Evolutionary conservation across 2,797 vertebrate species (phyloP).

Genomic region (Poeciliopsis gracilis): DNA sequence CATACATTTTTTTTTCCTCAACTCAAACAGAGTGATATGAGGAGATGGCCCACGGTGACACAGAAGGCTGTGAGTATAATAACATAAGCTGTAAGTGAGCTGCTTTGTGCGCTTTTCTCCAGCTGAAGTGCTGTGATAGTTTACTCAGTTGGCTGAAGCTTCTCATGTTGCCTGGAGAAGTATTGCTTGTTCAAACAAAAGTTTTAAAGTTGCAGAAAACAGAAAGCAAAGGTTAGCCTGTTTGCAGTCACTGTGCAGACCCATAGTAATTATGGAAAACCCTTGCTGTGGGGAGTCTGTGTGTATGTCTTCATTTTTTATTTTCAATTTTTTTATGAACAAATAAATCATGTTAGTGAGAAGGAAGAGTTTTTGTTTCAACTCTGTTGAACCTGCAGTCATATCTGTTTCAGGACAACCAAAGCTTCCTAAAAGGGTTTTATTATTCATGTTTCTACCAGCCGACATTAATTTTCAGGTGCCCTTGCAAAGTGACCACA

Average conservation of each 20-base stretch:
- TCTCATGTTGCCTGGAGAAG: slow-evolving; percentile 2
- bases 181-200: slow-evolving; percentile 17
- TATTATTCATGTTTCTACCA: slow-evolving; percentile 31
- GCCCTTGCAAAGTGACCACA: slow-evolving; percentile 15
- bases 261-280: slow-evolving; percentile 1
- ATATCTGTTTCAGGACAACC: slow-evolving; percentile 21
- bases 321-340: not conserved
- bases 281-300: not conserved
- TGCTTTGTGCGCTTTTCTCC: slow-evolving; percentile 31
- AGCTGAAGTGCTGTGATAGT: slow-evolving; percentile 13
- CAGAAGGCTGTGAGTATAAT: slow-evolving; percentile 23
- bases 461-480: slow-evolving; percentile 22
- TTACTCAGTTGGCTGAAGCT: slow-evolving; percentile 23
- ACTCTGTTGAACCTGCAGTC: slow-evolving; percentile 35
- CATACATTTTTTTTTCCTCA: not conserved
- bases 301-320: not conserved
- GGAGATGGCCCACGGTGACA: slow-evolving; percentile 23
- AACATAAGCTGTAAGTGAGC: slow-evolving; percentile 22
- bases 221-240: not conserved
- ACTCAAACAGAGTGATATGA: slow-evolving; percentile 13
- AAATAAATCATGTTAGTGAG: slow-evolving; percentile 14
- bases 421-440: slow-evolving; percentile 26
- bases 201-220: slow-evolving; percentile 1
- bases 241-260: not conserved
- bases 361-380: slow-evolving; percentile 16